Base-by-base conservation (phyloP, 2,797 vertebrate species). In the Ataeniobius toweri region DNA sequence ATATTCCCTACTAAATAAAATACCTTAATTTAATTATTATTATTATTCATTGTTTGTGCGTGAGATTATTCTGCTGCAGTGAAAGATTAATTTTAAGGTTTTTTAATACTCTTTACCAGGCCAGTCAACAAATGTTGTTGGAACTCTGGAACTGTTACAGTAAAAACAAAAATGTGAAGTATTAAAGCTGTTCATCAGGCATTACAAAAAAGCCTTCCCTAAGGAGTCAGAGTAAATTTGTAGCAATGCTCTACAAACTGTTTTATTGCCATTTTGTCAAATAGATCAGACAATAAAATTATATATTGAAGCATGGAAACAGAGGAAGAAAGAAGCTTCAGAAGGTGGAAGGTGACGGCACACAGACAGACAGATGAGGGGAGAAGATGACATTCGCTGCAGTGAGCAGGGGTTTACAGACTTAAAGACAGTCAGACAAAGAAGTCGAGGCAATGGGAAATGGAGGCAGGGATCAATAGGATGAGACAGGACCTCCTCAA, bases 221-320 rank as follows among this genome's bases (percentile, higher is more conserved):
- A 24, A 56, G 1, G 67, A 69, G 24, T 26, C 67, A 31, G 22
- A 51, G 44, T 46, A 41, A 88, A 91, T 91, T 90, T 89, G 88
- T 77, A 67, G 85, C 69, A 48, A 80, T 13, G 81, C 85, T 90
- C 88, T 89, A 80, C 26, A 86, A 86, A 87, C 82, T 80, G 87
- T 88, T 93, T 91, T 41, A 93, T 85, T 91, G 91, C n/a, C 9
- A 13, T 18, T 93, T 94, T 92, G n/a, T 89, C 91, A 94, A 89
- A 90, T 83, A 88, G 91, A 92, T 92, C 85, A 86, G 83, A 88
- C 85, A 86, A 89, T 85, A 89, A 86, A 93, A 51, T 94, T 88
- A 88, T 92, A 89, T 92, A 90, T 91, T 87, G 89, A 88, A 89
- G 89, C 86, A 85, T 77, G 90, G 85, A 88, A 88, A 92, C 86